These are phyloP conservation scores for Nasonia giraulti DNA, from an alignment of 1,140 invertebrate genomes.

Conservation along the genomic window DNA sequence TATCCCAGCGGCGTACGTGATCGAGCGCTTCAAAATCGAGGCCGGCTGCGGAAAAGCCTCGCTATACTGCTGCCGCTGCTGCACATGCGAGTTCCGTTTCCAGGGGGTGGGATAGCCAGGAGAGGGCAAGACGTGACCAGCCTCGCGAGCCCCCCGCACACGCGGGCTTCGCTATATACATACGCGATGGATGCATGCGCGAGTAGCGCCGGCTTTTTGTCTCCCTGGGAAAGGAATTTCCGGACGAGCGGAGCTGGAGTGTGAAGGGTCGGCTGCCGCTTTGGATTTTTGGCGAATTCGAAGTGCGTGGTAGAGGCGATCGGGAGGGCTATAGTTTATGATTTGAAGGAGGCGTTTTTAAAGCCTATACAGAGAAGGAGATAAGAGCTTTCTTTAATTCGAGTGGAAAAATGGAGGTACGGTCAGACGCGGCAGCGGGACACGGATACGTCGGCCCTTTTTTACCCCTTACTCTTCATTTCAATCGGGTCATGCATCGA, in stretches of 20 bases:
- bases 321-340: too few relatives aligned
- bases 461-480: not conserved
- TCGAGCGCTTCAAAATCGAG: not conserved
- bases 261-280: too few relatives aligned
- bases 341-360: too few relatives aligned
- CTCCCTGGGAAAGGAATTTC: not conserved
- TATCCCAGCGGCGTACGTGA: slow-evolving; percentile 11
- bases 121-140: not conserved
- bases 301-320: too few relatives aligned
- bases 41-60: not conserved
- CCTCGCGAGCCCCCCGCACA: not conserved
- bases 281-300: too few relatives aligned
- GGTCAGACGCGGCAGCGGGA: not conserved
- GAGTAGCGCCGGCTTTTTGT: not conserved
- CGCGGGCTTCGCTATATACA: not conserved
- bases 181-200: not conserved
- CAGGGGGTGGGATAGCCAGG: too few relatives aligned
- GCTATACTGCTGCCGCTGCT: too few relatives aligned
- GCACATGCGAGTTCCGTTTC: not conserved
- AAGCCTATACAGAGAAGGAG: too few relatives aligned
- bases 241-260: not conserved
- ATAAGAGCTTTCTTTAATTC: too few relatives aligned
- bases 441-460: too few relatives aligned
- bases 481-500: not conserved
- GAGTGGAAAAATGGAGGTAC: not conserved